Base-by-base conservation (phyloP, 2,888 invertebrate species). In the Oscheius sp. region DNA sequence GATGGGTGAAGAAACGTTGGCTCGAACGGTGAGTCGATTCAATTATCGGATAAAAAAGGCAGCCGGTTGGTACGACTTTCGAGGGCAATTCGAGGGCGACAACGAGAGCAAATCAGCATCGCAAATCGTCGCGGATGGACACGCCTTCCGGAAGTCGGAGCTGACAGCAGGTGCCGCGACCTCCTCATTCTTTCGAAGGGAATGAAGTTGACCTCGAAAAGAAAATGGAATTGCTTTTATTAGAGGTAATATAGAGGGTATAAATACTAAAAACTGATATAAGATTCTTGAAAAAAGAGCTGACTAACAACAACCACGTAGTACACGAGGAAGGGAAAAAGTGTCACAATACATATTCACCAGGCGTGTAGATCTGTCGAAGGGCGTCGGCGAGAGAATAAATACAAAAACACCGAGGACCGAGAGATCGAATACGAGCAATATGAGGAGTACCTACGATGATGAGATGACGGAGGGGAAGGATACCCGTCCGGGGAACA, bases 41-140 rank as follows among this genome's bases (percentile, higher is more conserved):
- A 54, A 1, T 54, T 54, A 32, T 20, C 54, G 54, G 33, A 6
- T 32, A 8, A n/a, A n/a, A 32, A 33, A 24, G 17, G n/a, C 54
- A 54, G 24, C 32, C n/a, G 54, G 5, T 12, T 32, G 22, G 33
- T 54, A 54, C 54, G 33, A 54, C 22, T 22, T 20, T 5, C 33
- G 20, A 33, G 47, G n/a, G 33, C 32, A 28, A 59, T 41, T 26
- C 17, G 30, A 41, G 59, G 32, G 54, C 54, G 59, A 28, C 41
- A 59, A 59, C 44, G 59, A 59, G 59, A n/a, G n/a, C n/a, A n/a
- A n/a, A n/a, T n/a, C 59, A 59, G 28, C 24, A 59, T 59, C 44
- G 59, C 44, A 59, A 59, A 59, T 59, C 44, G 59, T 59, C 59
- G 59, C 54, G 47, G n/a, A n/a, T n/a, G 41, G 41, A 54, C 54